Conservation (phyloP, 2,797 vertebrate species). For the Ctenopoma multispine region DNA sequence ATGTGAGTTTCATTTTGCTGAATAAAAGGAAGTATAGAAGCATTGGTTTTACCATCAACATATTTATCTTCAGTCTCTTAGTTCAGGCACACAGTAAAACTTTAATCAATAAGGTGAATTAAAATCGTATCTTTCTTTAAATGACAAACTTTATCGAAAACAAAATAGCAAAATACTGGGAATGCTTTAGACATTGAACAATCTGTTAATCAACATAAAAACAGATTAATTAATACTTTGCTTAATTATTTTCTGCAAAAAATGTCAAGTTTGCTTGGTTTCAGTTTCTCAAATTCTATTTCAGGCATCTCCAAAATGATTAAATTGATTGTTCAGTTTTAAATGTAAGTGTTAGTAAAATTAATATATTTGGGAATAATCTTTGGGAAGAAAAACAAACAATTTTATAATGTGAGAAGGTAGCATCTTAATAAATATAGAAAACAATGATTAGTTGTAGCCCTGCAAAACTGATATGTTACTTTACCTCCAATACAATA, state of each 20-base stretch:
- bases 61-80: not conserved
- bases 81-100: not conserved
- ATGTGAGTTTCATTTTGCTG: not conserved
- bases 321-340: not conserved
- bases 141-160: too few relatives aligned
- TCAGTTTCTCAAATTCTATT: not conserved
- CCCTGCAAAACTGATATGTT: too few relatives aligned
- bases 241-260: not conserved
- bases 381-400: not conserved
- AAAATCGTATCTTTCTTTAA: too few relatives aligned
- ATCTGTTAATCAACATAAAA: not conserved
- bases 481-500: too few relatives aligned
- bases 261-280: not conserved
- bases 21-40: not conserved
- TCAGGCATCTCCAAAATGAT: not conserved
- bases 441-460: too few relatives aligned
- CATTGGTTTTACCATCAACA: not conserved
- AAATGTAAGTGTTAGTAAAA: not conserved
- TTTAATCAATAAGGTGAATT: not conserved
- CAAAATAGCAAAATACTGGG: too few relatives aligned
- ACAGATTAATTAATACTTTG: not conserved
- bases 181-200: too few relatives aligned
- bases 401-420: not conserved
- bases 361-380: not conserved
- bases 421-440: too few relatives aligned